Base-by-base conservation (phyloP, 30 jellyfish, hydroid and myxozoan species). In the Aurelia aurita complex sp. Pacific region DNA sequence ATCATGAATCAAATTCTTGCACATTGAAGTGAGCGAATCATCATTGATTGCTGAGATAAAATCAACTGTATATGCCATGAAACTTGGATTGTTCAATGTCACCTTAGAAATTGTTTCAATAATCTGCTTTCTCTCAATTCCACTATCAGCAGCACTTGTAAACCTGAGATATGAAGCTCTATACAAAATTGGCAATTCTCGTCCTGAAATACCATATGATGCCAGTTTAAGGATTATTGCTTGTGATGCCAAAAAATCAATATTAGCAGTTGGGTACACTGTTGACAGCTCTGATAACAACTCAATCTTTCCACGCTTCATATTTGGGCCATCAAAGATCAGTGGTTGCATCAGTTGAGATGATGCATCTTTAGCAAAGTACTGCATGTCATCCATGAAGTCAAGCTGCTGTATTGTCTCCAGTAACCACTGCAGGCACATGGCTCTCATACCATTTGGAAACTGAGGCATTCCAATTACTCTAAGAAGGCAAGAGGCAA, bases 351-450 rank as follows among this genome's bases (percentile, higher is more conserved):
- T 55, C 63, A 77, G 3, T 2, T 61, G 43, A 32, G 33, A 13
- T 13, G 40, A 12, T 3, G 46, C 42, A 33, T 60, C 67, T 13
- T 19, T 19, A 59, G 64, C 35, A 36, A 77, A 64, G 29, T 12
- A 29, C 13, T 50, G 52, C 16, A 55, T 60, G 29, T 61, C 77
- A 17, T 65, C 67, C 40, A 61, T 13, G 67, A 77, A 77, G 9
- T 61, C 61, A 23, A 77, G 63, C 36, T 77, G 79, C 46, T 40
- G 77, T 32, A 70, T 10, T 14, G 63, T 43, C 61, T 82, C 91
- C 14, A 59, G 69, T 6, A 82, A 76, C 91, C 91, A 82, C 36
- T 70, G 78, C 71, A 82, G 85, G 62, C 85, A 69, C 60, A 82
- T 57, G 23, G 77, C 57, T 54, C 68, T 36, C 63, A 82, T 34